phyloP scores from a whole-genome alignment of 2,113 vertebrate species.

The Galbula dea region DNA sequence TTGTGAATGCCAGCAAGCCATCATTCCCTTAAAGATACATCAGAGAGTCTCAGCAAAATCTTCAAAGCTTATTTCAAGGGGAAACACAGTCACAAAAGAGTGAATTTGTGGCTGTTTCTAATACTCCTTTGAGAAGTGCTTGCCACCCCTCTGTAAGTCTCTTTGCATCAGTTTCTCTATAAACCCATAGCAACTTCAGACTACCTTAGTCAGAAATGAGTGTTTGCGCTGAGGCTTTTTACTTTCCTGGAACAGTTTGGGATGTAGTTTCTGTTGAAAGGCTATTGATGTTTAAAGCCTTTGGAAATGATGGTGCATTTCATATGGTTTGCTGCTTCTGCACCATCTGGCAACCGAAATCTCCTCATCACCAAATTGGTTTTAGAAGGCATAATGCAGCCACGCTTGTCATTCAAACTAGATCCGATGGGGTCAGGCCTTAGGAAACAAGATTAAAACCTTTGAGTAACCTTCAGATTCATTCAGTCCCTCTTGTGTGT shows the following conservation, averaged over 20 bases:
- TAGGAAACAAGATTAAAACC: slow-evolving; percentile 35
- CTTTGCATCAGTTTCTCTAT: slow-evolving; percentile 9
- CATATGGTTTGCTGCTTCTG: neutral
- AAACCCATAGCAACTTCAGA: neutral
- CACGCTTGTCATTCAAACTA: neutral
- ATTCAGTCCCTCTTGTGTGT: neutral
- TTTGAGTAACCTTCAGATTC: neutral
- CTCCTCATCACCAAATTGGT: slow-evolving; percentile 24
- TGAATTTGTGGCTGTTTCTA: neutral
- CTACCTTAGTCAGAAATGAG: neutral
- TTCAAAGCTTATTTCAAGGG: slow-evolving; percentile 35
- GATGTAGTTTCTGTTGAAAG: slow-evolving; percentile 15
- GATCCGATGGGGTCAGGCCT: slow-evolving; percentile 4
- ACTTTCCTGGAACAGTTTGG: neutral
- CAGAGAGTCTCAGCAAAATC: neutral
- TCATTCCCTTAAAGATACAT: neutral
- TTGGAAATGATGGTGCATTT: slow-evolving; percentile 23
- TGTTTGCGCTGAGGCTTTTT: slow-evolving; percentile 19
- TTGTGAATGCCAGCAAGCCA: neutral
- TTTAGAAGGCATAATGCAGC: slow-evolving; percentile 7
- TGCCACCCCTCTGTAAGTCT: neutral
- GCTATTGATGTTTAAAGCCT: slow-evolving; percentile 13
- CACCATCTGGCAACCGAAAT: slow-evolving; percentile 35
- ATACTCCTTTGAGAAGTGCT: slow-evolving; percentile 15
- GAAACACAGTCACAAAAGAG: neutral